Evolutionary conservation across 2,797 vertebrate species (phyloP), one percentile per base, ranked within the genome.

Genomic region (Cygnus olor): DNA sequence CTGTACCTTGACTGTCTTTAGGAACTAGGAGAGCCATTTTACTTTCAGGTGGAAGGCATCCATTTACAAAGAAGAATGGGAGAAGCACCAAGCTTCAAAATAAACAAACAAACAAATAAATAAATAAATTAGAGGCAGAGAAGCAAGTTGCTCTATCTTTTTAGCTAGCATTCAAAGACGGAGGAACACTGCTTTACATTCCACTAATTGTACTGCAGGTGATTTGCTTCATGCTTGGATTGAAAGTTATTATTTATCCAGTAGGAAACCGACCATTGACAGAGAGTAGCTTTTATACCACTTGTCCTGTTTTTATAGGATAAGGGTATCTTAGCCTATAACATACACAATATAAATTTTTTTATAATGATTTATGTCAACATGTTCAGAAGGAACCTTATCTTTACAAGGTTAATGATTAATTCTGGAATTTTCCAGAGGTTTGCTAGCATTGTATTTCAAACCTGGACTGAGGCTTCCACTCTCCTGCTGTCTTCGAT

Each of bases 21-120:
- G 49, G 40, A 91, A 71, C n/a, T 28, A 79, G 38, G 24, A 28
- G 49, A 96, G 73, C 21, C 65, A 89, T 84, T 95, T 95, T 83
- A 84, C 49, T 54, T 88, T 74, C 60, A 70, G 32, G 8, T 9
- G 49, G 40, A 87, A 93, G 30, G 70, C 78, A 80, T 38, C 7
- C 17, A 42, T 92, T 85, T 79, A 80, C 0, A 2, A 91, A 89
- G 90, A 24, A 85, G 60, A 88, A 77, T 4, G 14, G 72, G 88
- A 89, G 32, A 90, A 87, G 36, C 9, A 65, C 5, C 5, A 9
- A 86, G 20, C 36, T 94, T 73, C 8, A 86, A 78, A 58, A 47
- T 51, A 51, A 44, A 47, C 25, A 49, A 24, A 4, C 49, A 49
- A 49, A 13, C 22, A 49, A 49, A 49, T 21, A 70, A 70, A 14